phyloP scores from a whole-genome alignment of 2,113 vertebrate species.

The Grammomys dolichurus region DNA sequence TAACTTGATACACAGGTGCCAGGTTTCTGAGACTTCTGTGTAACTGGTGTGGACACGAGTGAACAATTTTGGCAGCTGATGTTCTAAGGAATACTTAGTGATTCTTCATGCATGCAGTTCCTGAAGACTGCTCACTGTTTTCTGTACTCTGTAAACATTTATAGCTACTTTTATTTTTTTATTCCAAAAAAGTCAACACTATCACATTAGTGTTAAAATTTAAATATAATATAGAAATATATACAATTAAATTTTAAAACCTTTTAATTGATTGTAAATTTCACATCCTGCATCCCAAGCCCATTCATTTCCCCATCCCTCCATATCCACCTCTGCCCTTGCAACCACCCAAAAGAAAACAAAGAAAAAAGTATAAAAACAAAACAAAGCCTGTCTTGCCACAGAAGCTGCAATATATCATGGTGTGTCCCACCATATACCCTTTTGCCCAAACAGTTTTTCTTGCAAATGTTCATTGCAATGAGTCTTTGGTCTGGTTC shows the following conservation, averaged over 20 bases:
- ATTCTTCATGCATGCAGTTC: not conserved
- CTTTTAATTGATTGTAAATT: not conserved
- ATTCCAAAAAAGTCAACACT: constrained; percentile 16
- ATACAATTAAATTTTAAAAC: not conserved
- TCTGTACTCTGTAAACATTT: not conserved
- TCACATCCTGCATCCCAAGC: not conserved
- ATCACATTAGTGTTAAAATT: constrained; percentile 13
- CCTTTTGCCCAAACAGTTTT: not conserved
- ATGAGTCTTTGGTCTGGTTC: not conserved
- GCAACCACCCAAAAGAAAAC: not conserved
- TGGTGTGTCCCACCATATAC: not conserved
- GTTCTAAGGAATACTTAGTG: constrained; percentile 24
- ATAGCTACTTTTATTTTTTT: constrained; percentile 17
- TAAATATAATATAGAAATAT: constrained; percentile 26
- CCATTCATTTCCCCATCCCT: not conserved
- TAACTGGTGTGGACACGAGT: not conserved
- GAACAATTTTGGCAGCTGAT: not conserved
- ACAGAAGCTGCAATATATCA: not conserved
- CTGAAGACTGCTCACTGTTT: not conserved
- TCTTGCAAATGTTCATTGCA: not conserved
- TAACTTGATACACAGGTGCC: not conserved
- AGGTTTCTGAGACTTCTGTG: not conserved
- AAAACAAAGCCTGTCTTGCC: not conserved
- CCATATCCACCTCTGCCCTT: not conserved
- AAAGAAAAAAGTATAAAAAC: not conserved